Percentiles rank a stretch among this genome's conserved stretches.
These are phyloP conservation scores for Drosophila picticornis DNA, from an alignment of 2,888 invertebrate species.

Conservation along the genomic window DNA sequence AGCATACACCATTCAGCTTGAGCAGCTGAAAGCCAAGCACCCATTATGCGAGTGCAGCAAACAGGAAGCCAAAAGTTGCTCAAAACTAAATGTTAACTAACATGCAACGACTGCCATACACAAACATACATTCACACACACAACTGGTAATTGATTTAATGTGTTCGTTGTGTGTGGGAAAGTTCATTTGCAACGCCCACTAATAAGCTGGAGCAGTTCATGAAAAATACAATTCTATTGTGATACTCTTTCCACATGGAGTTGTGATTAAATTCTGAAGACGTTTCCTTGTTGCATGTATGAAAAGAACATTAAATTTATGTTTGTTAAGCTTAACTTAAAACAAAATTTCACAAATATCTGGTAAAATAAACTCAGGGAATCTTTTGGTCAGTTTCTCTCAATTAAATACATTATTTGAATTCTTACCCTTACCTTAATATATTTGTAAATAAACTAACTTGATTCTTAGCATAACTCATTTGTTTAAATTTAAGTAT, in stretches of 20 bases:
- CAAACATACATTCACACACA: constrained; percentile 25
- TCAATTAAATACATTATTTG: fast-evolving
- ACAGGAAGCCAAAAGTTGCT: constrained; percentile 71
- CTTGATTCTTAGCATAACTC: background rate
- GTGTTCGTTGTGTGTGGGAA: constrained; percentile 68
- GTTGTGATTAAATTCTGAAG: background rate
- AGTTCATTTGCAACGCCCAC: constrained; percentile 81
- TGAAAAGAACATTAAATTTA: background rate
- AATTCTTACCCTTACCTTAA: background rate
- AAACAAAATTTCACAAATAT: background rate
- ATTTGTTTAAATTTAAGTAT: background rate
- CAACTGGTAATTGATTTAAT: constrained; percentile 72
- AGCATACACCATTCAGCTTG: constrained; percentile 18
- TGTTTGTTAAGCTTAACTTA: background rate
- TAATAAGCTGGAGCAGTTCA: constrained; percentile 42
- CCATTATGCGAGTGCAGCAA: constrained; percentile 63
- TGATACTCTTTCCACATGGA: constrained; percentile 25
- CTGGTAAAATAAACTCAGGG: background rate
- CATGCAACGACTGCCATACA: constrained; percentile 65
- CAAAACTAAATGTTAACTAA: constrained; percentile 75
- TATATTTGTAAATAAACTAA: no score
- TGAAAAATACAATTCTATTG: constrained; percentile 73
- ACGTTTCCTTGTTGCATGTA: background rate
- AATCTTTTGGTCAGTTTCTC: background rate
- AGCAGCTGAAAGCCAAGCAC: constrained; percentile 22